phyloP scores from a whole-genome alignment of 2,888 invertebrate genomes.

The Diplolepis rosae region DNA sequence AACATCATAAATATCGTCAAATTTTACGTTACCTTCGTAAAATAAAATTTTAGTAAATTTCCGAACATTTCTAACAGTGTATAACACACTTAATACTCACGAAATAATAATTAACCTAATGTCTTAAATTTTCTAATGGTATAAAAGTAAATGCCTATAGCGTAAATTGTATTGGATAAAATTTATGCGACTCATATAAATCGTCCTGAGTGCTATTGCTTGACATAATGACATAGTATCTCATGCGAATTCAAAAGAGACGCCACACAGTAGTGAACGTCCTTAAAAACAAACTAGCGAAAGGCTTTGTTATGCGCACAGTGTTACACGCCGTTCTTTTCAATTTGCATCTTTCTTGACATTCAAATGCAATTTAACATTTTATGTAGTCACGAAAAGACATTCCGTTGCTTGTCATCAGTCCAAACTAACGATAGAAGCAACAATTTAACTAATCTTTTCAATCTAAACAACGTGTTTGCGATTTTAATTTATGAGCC shows the following conservation, averaged over 20 bases:
- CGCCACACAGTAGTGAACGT: conserved; percentile 15
- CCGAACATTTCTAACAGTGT: no score
- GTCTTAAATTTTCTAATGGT: no score
- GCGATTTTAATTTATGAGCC: background rate
- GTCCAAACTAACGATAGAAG: background rate
- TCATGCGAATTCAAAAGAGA: conserved; percentile 19
- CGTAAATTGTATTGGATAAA: background rate
- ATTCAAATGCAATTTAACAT: conserved; percentile 26
- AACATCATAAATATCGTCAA: no score
- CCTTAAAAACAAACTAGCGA: conserved; percentile 28
- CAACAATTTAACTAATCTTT: conserved; percentile 1
- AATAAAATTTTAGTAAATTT: no score
- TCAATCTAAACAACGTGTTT: conserved; percentile 7
- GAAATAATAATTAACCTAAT: no score
- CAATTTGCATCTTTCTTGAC: conserved; percentile 26
- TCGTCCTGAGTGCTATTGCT: conserved; percentile 15
- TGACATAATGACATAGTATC: conserved; percentile 31
- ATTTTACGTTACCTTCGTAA: no score
- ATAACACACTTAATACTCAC: no score
- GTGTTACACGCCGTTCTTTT: conserved; percentile 24
- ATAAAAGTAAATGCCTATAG: background rate
- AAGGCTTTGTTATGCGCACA: conserved; percentile 26
- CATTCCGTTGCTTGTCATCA: conserved; percentile 18
- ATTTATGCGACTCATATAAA: conserved; percentile 18
- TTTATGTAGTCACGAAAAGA: conserved; percentile 24